These are phyloP conservation scores for Gerosis bhagava DNA, from an alignment of 2,888 invertebrate species.

Conservation along the genomic window DNA sequence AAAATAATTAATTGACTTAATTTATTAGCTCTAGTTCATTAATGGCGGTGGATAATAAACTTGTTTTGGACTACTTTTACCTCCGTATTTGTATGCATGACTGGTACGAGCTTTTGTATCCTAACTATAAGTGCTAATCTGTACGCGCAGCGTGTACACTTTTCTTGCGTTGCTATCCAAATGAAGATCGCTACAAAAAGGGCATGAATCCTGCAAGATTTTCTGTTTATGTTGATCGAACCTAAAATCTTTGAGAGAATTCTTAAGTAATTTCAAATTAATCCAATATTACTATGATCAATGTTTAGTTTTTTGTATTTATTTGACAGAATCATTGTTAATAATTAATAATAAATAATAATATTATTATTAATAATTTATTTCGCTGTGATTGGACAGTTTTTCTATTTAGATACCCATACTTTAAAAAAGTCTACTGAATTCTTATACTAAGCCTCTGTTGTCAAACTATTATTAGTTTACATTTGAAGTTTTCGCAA, in stretches of 20 bases:
- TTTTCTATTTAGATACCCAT: no score
- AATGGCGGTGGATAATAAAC: conserved; percentile 18
- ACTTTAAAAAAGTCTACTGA: no score
- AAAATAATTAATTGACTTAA: conserved; percentile 25
- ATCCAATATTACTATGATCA: no score
- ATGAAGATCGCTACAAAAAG: conserved; percentile 17
- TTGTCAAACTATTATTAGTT: no score
- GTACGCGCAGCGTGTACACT: conserved; percentile 22
- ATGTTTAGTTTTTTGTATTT: no score
- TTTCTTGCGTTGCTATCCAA: conserved; percentile 23
- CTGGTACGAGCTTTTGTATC: conserved; percentile 19
- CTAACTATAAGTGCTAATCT: conserved; percentile 22
- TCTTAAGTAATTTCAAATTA: no score
- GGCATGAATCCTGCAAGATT: not conserved
- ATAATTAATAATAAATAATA: no score
- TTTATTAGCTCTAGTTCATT: conserved; percentile 25
- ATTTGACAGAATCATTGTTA: no score
- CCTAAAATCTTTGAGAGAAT: conserved; percentile 1
- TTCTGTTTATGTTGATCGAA: conserved; percentile 6
- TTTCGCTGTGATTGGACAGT: no score
- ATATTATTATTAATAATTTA: no score
- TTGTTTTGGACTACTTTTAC: conserved; percentile 26
- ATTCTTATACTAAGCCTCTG: no score
- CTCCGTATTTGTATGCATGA: conserved; percentile 22
- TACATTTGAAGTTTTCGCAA: no score